These are phyloP conservation scores for Psylliodes chrysocephalus DNA, from an alignment of 2,888 invertebrate species.

Conservation along the genomic window DNA sequence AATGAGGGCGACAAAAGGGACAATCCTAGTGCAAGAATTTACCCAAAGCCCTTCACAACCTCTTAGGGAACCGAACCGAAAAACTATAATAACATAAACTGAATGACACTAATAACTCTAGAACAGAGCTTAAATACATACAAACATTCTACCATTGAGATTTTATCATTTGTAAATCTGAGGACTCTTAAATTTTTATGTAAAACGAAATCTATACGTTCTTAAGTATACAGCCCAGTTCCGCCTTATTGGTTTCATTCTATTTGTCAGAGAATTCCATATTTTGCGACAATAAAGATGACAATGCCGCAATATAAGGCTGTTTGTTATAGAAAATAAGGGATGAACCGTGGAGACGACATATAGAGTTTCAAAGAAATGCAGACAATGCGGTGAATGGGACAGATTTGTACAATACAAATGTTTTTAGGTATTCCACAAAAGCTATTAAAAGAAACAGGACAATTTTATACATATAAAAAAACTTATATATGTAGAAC, in stretches of 20 bases:
- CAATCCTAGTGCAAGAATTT: slow-evolving; percentile 44
- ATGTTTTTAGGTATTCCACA: background rate
- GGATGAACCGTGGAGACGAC: slow-evolving; percentile 27
- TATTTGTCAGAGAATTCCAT: slow-evolving; percentile 55
- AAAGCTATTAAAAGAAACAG: slow-evolving; percentile 1
- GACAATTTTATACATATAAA: too few relatives aligned
- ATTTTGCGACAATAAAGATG: slow-evolving; percentile 57
- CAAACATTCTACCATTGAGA: slow-evolving; percentile 50
- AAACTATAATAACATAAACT: slow-evolving; percentile 27
- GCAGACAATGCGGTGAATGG: slow-evolving; percentile 28
- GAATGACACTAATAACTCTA: slow-evolving; percentile 52
- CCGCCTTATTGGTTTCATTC: slow-evolving; percentile 52
- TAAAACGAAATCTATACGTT: slow-evolving; percentile 38
- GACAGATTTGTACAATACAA: background rate
- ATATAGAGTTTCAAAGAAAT: slow-evolving; percentile 34
- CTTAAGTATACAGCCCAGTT: slow-evolving; percentile 43
- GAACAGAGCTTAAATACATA: slow-evolving; percentile 48
- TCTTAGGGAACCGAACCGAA: slow-evolving; percentile 32
- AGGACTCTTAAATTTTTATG: slow-evolving; percentile 37
- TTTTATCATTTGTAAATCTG: slow-evolving; percentile 57
- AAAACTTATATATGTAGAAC: too few relatives aligned
- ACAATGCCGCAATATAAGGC: slow-evolving; percentile 52
- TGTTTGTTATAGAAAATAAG: slow-evolving; percentile 35
- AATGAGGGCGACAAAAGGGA: slow-evolving; percentile 32
- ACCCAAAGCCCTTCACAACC: slow-evolving; percentile 51